A percentile compares a stretch with the other conserved stretches of the same genome.
Evolutionary conservation across 37 sponge, comb jelly and placozoan genomes (phyloP).

Genomic region (Chondrilla cf. caribensis): DNA sequence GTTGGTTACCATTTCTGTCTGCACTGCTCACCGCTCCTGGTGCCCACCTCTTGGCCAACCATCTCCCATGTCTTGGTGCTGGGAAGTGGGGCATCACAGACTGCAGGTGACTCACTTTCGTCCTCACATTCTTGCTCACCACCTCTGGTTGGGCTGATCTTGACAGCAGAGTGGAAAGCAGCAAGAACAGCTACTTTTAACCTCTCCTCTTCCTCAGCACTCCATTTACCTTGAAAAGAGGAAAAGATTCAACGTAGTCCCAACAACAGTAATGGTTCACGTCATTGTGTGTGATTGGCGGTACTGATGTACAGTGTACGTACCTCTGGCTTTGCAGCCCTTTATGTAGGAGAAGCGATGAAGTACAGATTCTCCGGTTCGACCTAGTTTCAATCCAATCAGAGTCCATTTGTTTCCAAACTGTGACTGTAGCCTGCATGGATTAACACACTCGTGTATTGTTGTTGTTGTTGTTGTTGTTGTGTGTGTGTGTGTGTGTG

Average conservation of each 20-base stretch:
- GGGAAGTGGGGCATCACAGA: background rate
- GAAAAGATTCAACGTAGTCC: background rate
- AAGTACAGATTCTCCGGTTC: background rate
- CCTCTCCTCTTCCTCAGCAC: background rate
- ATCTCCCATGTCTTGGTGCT: background rate
- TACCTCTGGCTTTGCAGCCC: background rate
- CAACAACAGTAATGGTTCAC: too few relatives aligned
- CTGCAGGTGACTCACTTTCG: background rate
- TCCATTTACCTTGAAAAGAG: constrained; percentile 1
- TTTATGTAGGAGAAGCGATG: background rate
- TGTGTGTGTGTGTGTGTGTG: background rate
- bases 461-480: background rate
- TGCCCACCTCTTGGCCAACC: background rate
- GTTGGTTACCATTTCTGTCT: constrained; percentile 13
- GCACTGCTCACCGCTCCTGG: constrained; percentile 1
- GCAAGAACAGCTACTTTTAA: background rate
- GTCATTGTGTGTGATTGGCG: too few relatives aligned
- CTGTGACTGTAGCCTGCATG: background rate
- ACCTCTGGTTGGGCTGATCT: background rate
- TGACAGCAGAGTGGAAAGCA: background rate
- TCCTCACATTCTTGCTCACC: background rate
- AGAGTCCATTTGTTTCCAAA: background rate
- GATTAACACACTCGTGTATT: background rate
- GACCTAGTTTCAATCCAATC: constrained; percentile 4
- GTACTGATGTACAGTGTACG: background rate